phyloP scores from a whole-genome alignment of 2,113 vertebrate genomes.

The Pithys albifrons region DNA sequence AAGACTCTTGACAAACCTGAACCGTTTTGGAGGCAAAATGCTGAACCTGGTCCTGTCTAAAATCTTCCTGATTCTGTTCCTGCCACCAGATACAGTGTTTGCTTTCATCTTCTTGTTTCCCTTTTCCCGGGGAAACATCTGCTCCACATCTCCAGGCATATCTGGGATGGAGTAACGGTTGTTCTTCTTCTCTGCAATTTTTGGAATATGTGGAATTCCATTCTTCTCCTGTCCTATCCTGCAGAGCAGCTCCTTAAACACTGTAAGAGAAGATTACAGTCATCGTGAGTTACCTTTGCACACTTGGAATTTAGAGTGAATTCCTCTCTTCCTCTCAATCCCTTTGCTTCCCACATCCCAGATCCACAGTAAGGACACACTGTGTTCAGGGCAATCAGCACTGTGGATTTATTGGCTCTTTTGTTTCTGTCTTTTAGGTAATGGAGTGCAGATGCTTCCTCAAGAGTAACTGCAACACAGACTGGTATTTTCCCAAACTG shows the following conservation, averaged over 20 bases:
- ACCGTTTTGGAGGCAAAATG: constrained; percentile 94
- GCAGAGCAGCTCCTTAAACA: constrained; percentile 95
- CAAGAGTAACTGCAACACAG: background rate
- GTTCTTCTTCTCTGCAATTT: constrained; percentile 95
- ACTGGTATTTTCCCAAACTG: background rate
- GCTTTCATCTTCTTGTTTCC: constrained; percentile 92
- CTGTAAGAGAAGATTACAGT: constrained; percentile 65
- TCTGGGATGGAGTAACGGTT: constrained; percentile 97
- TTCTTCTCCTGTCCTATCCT: constrained; percentile 89
- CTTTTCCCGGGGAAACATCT: constrained; percentile 87
- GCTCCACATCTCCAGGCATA: constrained; percentile 91
- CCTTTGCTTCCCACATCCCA: background rate
- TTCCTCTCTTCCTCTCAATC: background rate
- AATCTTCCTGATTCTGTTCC: constrained; percentile 96
- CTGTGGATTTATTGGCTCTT: background rate
- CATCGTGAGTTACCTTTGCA: background rate
- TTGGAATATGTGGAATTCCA: constrained; percentile 90
- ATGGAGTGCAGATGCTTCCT: background rate
- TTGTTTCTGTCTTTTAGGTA: background rate
- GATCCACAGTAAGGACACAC: background rate
- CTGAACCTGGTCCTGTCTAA: constrained; percentile 96
- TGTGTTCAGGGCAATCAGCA: background rate
- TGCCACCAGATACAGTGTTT: constrained; percentile 93
- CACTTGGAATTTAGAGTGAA: background rate
- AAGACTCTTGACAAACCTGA: constrained; percentile 81